These are phyloP conservation scores for Brachymystax lenok DNA, from an alignment of 2,797 vertebrate genomes.

Conservation along the genomic window DNA sequence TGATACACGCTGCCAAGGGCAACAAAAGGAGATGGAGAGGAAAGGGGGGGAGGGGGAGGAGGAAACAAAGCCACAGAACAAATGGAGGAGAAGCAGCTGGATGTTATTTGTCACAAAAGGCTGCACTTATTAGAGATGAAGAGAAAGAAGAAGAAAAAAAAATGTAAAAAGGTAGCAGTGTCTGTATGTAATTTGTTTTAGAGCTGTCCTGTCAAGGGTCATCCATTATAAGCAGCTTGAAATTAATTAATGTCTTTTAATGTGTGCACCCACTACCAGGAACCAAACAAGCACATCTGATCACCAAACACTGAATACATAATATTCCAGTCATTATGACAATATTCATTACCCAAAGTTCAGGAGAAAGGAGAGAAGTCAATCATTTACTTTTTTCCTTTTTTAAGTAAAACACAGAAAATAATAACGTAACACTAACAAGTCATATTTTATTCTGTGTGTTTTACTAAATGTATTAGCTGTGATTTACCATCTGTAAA, in stretches of 20 bases:
- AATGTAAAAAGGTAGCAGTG: slow-evolving; percentile 68
- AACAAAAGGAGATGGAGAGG: slow-evolving; percentile 49
- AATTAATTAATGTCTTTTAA: slow-evolving; percentile 78
- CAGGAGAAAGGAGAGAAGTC: slow-evolving; percentile 48
- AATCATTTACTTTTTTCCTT: slow-evolving; percentile 23
- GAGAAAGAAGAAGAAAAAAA: slow-evolving; percentile 53
- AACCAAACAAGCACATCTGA: slow-evolving; percentile 72
- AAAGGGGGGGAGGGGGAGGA: no score
- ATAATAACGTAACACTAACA: slow-evolving; percentile 51
- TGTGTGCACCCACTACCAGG: slow-evolving; percentile 67
- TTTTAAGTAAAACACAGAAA: slow-evolving; percentile 43
- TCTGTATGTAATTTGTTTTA: slow-evolving; percentile 75
- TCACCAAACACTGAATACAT: slow-evolving; percentile 68
- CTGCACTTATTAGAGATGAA: slow-evolving; percentile 66
- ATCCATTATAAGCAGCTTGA: slow-evolving; percentile 71
- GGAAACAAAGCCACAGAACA: slow-evolving; percentile 58
- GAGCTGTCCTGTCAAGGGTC: slow-evolving; percentile 73
- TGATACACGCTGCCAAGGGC: slow-evolving; percentile 59
- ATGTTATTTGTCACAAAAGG: slow-evolving; percentile 76
- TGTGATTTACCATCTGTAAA: slow-evolving; percentile 55
- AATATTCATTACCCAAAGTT: slow-evolving; percentile 68
- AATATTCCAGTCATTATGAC: slow-evolving; percentile 66
- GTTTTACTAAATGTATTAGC: slow-evolving; percentile 49
- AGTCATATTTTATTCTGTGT: slow-evolving; percentile 40
- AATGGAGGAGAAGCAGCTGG: slow-evolving; percentile 75